Evolutionary conservation across 1,140 invertebrate genomes (phyloP).

Genomic region (Carposina sasakii): DNA sequence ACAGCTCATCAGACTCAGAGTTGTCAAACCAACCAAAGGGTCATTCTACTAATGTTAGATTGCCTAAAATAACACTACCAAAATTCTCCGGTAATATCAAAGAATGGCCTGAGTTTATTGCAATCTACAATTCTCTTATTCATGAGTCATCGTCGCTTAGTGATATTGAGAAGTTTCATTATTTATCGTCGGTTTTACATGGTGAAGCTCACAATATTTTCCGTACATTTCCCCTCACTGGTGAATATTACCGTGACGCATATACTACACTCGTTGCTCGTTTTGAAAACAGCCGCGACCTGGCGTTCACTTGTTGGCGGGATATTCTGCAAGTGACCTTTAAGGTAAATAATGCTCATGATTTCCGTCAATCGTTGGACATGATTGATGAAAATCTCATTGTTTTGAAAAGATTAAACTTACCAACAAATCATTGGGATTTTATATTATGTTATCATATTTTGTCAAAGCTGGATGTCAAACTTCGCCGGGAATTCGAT

Average conservation of each 20-base stretch:
- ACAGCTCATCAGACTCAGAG: no score
- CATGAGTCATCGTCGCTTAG: slow-evolving; percentile 15
- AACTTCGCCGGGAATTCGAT: slow-evolving; percentile 12
- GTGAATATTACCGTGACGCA: slow-evolving; percentile 20
- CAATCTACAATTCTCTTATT: slow-evolving; percentile 25
- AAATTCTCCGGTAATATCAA: slow-evolving; percentile 24
- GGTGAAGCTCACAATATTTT: slow-evolving; percentile 18
- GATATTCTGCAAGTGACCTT: slow-evolving; percentile 28
- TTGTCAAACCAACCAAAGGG: no score
- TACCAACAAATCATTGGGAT: slow-evolving; percentile 20
- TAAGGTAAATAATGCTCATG: slow-evolving; percentile 14
- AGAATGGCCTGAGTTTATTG: slow-evolving; percentile 24
- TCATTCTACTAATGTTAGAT: no score
- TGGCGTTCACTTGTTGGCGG: slow-evolving; percentile 30
- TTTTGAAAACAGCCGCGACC: slow-evolving; percentile 22
- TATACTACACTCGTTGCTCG: slow-evolving; percentile 15
- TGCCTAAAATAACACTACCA: slow-evolving; percentile 26
- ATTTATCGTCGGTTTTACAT: slow-evolving; percentile 15
- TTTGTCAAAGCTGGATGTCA: slow-evolving; percentile 13
- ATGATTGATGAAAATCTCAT: slow-evolving; percentile 26
- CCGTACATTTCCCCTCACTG: slow-evolving; percentile 14
- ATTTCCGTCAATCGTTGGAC: slow-evolving; percentile 23
- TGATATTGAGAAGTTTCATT: slow-evolving; percentile 24
- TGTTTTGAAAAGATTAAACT: slow-evolving; percentile 20
- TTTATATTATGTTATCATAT: slow-evolving; percentile 21